Percentiles rank a stretch among this genome's conserved stretches.
Conservation (phyloP, 2,888 invertebrate genomes). For the Malthinus seriepunctatus region DNA sequence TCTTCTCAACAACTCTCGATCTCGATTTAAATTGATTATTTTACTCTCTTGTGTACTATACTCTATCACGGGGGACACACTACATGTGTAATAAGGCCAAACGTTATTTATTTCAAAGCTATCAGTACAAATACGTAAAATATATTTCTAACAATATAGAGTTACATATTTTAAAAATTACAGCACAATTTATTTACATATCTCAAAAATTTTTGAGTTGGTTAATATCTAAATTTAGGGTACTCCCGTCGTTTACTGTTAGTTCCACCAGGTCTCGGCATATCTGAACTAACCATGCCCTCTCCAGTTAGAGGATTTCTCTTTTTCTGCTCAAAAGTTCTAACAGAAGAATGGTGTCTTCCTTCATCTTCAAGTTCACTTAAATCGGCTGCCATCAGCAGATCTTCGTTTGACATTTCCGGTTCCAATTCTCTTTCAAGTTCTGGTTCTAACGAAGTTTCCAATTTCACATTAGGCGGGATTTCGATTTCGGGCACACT, state of each 20-base stretch:
- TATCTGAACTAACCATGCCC: conserved; percentile 30
- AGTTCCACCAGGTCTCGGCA: conserved; percentile 10
- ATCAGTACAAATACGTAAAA: no score
- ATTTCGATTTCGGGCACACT: background rate
- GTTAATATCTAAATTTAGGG: conserved; percentile 20
- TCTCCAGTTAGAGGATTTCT: conserved; percentile 44
- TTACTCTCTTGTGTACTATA: no score
- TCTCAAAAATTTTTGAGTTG: background rate
- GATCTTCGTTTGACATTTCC: background rate
- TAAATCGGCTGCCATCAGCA: background rate
- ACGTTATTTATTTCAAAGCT: no score
- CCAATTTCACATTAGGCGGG: background rate
- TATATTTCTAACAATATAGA: no score
- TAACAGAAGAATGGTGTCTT: no score
- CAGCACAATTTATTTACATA: no score
- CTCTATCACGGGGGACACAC: no score
- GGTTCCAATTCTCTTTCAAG: background rate
- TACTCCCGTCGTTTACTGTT: background rate
- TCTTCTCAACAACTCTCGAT: no score
- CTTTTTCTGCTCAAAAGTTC: background rate
- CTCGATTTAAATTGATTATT: no score
- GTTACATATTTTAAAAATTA: no score
- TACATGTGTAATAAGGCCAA: no score
- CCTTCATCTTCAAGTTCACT: no score
- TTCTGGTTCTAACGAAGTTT: background rate